These are phyloP conservation scores for Mustelus asterias DNA, from an alignment of 2,113 vertebrate species.

Conservation along the genomic window DNA sequence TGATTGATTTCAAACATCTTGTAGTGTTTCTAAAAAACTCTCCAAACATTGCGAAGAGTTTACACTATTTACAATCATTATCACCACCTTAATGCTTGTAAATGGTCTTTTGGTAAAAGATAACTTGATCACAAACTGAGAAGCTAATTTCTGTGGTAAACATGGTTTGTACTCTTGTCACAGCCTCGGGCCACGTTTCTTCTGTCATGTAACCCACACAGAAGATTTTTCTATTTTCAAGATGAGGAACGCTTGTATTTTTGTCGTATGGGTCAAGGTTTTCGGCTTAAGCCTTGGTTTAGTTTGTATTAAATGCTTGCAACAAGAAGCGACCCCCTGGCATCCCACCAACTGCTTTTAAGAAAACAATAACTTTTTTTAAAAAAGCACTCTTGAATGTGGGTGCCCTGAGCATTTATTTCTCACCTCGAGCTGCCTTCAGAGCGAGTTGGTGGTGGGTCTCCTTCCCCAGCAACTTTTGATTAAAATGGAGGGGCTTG, in stretches of 20 bases:
- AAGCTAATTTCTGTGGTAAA: background rate
- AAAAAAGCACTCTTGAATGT: background rate
- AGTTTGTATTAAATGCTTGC: background rate
- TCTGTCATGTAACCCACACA: no score
- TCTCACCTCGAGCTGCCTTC: background rate
- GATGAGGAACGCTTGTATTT: background rate
- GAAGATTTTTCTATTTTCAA: background rate
- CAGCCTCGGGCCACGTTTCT: background rate
- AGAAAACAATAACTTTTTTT: background rate
- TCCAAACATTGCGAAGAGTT: no score
- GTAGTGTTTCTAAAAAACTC: no score
- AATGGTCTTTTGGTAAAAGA: background rate
- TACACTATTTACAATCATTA: no score
- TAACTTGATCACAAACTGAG: background rate
- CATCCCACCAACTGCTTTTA: background rate
- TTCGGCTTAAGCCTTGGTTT: background rate
- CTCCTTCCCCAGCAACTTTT: background rate
- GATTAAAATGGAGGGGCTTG: background rate
- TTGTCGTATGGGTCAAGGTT: background rate
- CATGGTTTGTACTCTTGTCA: background rate
- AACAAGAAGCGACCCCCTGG: background rate
- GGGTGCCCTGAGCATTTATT: background rate
- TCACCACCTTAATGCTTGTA: background rate
- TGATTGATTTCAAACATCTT: no score
- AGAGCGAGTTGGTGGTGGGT: background rate